These are phyloP conservation scores for Harpagus bidentatus DNA, from an alignment of 2,113 vertebrate species.

Conservation along the genomic window DNA sequence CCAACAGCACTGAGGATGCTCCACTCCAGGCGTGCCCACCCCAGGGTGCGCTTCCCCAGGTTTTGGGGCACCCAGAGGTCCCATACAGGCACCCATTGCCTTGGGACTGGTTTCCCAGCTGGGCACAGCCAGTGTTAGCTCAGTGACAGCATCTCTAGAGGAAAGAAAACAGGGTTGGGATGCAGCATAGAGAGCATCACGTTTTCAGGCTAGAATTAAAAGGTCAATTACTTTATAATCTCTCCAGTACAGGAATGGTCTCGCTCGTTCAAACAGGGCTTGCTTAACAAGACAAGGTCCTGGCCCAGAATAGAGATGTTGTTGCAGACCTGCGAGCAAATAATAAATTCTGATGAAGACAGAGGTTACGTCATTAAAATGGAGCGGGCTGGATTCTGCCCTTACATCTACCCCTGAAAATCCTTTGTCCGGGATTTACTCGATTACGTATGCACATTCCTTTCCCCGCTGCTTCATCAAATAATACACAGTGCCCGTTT, in stretches of 20 bases:
- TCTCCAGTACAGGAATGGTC: background rate
- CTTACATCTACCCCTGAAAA: background rate
- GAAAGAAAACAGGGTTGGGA: background rate
- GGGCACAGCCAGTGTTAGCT: background rate
- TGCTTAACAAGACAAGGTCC: background rate
- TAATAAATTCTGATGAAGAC: conserved; percentile 8
- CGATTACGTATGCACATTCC: background rate
- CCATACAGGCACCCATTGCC: rapidly evolving
- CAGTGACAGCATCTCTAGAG: background rate
- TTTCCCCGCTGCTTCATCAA: background rate
- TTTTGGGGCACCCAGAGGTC: background rate
- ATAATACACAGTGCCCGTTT: background rate
- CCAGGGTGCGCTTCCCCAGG: rapidly evolving
- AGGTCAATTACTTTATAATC: background rate
- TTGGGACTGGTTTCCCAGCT: background rate
- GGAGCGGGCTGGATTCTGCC: background rate
- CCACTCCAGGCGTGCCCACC: background rate
- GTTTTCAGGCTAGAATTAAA: background rate
- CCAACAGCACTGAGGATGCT: background rate
- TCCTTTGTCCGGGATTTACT: conserved; percentile 43
- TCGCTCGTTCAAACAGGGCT: background rate
- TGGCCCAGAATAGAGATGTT: background rate
- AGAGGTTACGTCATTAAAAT: background rate
- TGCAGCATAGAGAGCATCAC: rapidly evolving
- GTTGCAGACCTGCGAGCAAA: background rate